These are phyloP conservation scores for Pseudopodoces humilis DNA, from an alignment of 2,113 vertebrate genomes.

Conservation along the genomic window DNA sequence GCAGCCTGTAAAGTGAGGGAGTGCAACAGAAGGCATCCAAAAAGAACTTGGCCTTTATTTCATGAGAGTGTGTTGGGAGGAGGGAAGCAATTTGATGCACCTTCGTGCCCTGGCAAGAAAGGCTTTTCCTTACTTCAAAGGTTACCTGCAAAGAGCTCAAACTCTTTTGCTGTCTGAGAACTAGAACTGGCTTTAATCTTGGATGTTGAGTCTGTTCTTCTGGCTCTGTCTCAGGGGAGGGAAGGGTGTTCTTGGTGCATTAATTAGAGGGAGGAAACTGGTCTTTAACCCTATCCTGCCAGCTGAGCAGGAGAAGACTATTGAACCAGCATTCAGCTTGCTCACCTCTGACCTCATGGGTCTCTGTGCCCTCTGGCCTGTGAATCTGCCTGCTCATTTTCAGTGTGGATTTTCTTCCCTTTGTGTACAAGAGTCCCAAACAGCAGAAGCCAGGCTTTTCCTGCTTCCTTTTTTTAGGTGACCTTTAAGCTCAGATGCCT, in stretches of 20 bases:
- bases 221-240: background rate
- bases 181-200: slow-evolving; percentile 27
- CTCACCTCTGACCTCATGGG: background rate
- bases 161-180: slow-evolving; percentile 11
- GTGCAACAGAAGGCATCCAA: background rate
- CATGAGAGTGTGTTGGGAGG: background rate
- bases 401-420: background rate
- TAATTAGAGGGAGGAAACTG: slow-evolving; percentile 13
- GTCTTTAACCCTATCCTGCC: background rate
- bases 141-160: background rate
- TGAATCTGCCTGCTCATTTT: background rate
- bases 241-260: background rate
- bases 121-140: slow-evolving; percentile 41
- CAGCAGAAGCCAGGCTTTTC: background rate
- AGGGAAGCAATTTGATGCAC: slow-evolving; percentile 19
- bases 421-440: background rate
- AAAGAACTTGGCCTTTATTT: slow-evolving; percentile 9
- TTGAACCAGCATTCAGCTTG: background rate
- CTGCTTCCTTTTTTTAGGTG: background rate
- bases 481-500: slow-evolving; percentile 52
- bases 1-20: background rate
- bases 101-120: slow-evolving; percentile 30
- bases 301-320: background rate
- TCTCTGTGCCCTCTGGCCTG: background rate
- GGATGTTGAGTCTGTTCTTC: background rate